Conservation (phyloP, 1,140 invertebrate species). For the Sitobion miscanthi region DNA sequence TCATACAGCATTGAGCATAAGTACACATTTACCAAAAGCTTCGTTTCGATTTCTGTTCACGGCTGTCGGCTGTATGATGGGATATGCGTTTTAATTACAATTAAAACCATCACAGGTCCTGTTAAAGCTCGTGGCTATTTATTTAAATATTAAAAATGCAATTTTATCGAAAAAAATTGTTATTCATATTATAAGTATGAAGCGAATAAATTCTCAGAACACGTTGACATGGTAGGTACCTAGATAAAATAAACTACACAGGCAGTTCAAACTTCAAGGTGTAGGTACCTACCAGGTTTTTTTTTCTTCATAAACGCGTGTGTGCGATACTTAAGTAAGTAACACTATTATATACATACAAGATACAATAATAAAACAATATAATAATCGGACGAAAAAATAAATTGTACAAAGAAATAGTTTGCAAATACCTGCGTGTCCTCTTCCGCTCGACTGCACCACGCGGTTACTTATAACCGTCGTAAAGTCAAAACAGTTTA, state of each 20-base stretch:
- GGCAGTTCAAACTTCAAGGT: neutral
- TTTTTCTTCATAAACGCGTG: neutral
- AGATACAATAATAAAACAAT: neutral
- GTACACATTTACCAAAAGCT: neutral
- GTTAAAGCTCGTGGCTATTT: neutral
- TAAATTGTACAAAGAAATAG: neutral
- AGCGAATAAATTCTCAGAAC: neutral
- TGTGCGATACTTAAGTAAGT: neutral
- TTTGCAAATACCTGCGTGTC: neutral
- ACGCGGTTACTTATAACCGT: neutral
- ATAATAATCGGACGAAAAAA: neutral
- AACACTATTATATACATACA: neutral
- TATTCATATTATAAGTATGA: neutral
- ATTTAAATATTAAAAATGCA: neutral
- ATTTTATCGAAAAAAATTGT: neutral
- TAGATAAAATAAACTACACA: no score
- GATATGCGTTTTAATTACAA: neutral
- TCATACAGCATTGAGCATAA: neutral
- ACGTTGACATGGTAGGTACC: neutral
- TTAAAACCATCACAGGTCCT: neutral
- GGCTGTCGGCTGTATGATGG: neutral
- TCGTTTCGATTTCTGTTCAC: neutral
- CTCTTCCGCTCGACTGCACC: slow-evolving; percentile 32
- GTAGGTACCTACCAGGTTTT: neutral
- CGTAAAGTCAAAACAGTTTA: no score